Percentiles rank a stretch among this genome's conserved stretches.
phyloP scores from a whole-genome alignment of 2,797 vertebrate genomes.

The Muraenolepis orangiensis region DNA sequence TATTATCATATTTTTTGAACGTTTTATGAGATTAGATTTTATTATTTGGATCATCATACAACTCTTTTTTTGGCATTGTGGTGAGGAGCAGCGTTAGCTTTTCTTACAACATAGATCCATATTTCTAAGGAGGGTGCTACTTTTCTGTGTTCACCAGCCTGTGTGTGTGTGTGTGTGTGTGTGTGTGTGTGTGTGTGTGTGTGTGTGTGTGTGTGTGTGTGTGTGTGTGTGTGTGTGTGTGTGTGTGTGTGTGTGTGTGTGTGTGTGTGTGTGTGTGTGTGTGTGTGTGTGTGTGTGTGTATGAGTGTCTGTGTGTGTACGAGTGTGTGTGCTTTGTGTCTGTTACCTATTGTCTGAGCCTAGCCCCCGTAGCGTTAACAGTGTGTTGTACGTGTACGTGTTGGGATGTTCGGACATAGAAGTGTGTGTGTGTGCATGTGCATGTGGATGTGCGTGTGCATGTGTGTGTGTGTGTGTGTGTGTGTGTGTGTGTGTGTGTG shows the following conservation, averaged over 20 bases:
- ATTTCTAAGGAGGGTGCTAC: conserved; percentile 53
- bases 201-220: conserved; percentile 9
- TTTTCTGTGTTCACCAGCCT: conserved; percentile 38
- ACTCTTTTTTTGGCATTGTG: conserved; percentile 50
- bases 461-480: background rate
- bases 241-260: background rate
- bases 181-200: conserved; percentile 21
- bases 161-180: conserved; percentile 27
- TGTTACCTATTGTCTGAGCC: no score
- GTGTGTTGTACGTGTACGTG: no score
- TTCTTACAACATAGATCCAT: conserved; percentile 55
- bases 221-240: background rate
- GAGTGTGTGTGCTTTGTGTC: background rate
- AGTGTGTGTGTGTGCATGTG: conserved; percentile 24
- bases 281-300: conserved; percentile 7
- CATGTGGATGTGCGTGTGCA: no score
- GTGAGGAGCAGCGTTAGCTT: conserved; percentile 48
- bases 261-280: conserved; percentile 4
- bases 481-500: background rate
- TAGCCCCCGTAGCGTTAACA: no score
- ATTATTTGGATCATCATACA: no score
- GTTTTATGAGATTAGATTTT: conserved; percentile 57
- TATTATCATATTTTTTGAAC: conserved; percentile 38
- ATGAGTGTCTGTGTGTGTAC: background rate
- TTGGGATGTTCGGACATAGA: no score